Evolutionary conservation across 2,888 invertebrate genomes (phyloP), one percentile per base, ranked within the genome.

Genomic region (Salticus scenicus): DNA sequence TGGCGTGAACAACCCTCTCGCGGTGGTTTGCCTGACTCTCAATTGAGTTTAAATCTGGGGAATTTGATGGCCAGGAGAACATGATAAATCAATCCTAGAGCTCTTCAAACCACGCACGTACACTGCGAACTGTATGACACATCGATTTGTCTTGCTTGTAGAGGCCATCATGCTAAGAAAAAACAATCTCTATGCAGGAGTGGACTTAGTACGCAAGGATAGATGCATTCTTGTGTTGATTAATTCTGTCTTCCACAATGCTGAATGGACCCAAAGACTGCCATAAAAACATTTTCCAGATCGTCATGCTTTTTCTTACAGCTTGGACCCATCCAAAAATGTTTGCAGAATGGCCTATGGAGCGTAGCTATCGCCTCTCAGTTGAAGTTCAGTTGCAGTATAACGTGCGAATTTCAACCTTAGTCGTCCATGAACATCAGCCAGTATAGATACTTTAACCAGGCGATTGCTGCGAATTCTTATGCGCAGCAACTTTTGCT

Each of bases 181-280:
- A 47, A 47, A 47, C 1, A 47, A 17, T 47, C 17, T 1, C 7
- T 1, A 47, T 47, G 10, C 17, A 47, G 42, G 42, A 17, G 17
- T 47, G 17, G 17, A 47, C 42, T 14, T 17, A 17, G 10, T 47
- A 14, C 14, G 27, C 42, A 30, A 66, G 42, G 41, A 66, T 41
- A n/a, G 37, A 75, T 42, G 20, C 30, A 41, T 66, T 24, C 66
- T 66, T 66, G 28, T 10, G n/a, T 75, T 42, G 47, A 66, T 75
- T 7, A 28, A 17, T 37, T 27, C 8, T 41, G 75, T 12, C 30
- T 42, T 75, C 42, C 63, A 33, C 0, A 33, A 33, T 63, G 24
- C 31, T 20, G 33, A 73, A 57, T 24, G 31, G 0, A 33, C 57
- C 33, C 57, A 73, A 33, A 31, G 57, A 66, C 41, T 28, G 24